Conservation (phyloP, 2,888 invertebrate species). For the Sympetrum striolatum region DNA sequence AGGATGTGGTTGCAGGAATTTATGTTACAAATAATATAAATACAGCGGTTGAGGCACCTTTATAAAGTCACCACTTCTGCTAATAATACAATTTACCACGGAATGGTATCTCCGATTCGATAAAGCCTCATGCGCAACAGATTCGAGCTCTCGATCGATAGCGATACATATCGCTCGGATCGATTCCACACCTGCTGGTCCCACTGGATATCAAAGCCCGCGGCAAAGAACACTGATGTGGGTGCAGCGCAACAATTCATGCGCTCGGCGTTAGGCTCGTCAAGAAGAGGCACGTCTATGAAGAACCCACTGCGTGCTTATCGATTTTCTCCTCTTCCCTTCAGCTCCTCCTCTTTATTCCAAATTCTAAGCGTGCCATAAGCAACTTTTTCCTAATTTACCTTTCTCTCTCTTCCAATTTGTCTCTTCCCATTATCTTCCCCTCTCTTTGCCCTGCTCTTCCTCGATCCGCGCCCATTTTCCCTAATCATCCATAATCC, state of each 20-base stretch:
- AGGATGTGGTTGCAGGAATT: too few species aligned
- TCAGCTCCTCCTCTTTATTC: neutral
- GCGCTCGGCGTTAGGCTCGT: neutral
- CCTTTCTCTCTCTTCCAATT: neutral
- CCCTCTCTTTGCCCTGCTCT: neutral
- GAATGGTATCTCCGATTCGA: too few species aligned
- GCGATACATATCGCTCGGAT: too few species aligned
- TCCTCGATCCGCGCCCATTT: neutral
- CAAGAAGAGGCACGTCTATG: neutral
- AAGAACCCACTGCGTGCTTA: neutral
- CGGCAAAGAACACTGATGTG: too few species aligned
- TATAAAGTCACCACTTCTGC: too few species aligned
- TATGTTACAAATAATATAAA: too few species aligned
- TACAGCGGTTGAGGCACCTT: too few species aligned
- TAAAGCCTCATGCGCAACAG: too few species aligned
- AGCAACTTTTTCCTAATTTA: neutral
- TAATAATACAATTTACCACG: too few species aligned
- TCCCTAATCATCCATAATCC: neutral
- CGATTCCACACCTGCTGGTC: too few species aligned
- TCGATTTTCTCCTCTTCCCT: neutral
- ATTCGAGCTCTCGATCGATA: too few species aligned
- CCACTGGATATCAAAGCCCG: too few species aligned
- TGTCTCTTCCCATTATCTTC: neutral
- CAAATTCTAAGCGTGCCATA: neutral
- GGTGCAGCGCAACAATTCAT: neutral